Evolutionary conservation across 2,888 invertebrate genomes (phyloP), one percentile per base, ranked within the genome.

Genomic region (Eristalis arbustorum): DNA sequence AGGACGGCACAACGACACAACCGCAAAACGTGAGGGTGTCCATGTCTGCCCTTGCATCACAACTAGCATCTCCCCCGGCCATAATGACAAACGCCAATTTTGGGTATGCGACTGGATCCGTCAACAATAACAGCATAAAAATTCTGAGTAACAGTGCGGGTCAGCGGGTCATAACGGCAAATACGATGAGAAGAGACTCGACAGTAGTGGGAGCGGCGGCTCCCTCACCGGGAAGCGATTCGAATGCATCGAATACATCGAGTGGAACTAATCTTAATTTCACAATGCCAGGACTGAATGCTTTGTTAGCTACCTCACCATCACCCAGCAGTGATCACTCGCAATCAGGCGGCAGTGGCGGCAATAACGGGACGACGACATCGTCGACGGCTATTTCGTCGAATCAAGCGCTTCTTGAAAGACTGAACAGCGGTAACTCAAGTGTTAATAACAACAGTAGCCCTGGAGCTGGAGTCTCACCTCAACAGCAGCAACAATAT

Each of bases 271-370:
- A 93, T 78, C 91, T 94, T 34, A 94, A 94, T 69, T 93, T 94
- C 88, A 94, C 94, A 11, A 94, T 95, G 92, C 94, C 95, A 62
- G 94, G 94, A 68, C 92, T 95, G 61, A 94, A 94, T 80, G 94
- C 95, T 11, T 91, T 95, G 87, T 91, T 95, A 25, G 94, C 94
- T 75, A 94, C 92, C 49, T 91, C 92, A 22, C 91, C 93, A 8
- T 91, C 92, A 1, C 92, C 92, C 25, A 91, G 91, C 22, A 92
- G 91, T 25, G 92, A 92, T 88, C 92, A 92, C 80, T 91, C 91
- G 59, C 92, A 92, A 34, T 91, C 91, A 10, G 79, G 77, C 3
- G 69, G 59, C 13, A 72, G 76, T 14, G 63, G 75, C 18, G 78
- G 81, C 5, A 82, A 77, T 40, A 81, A 63, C 64, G 76, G 82